Base-by-base conservation (phyloP, 2,113 vertebrate genomes). In the Oncorhynchus kisutch region DNA sequence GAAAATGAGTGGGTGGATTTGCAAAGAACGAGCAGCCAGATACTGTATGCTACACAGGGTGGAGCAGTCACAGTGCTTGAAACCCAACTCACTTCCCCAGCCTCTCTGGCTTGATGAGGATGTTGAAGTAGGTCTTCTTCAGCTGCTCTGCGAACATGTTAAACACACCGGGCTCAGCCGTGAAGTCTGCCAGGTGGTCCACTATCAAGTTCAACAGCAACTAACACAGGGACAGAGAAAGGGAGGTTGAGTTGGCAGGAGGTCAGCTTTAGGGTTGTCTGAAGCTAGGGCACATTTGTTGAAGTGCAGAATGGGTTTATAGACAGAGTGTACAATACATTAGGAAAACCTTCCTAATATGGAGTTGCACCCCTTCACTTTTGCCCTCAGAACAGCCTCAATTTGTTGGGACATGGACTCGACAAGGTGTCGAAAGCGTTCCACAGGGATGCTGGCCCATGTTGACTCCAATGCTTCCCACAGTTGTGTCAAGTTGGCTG, bases 61-160 rank as follows among this genome's bases (percentile, higher is more conserved):
- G 1, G 5, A 29, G 14, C 3, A 66, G 64, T 22, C 4, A 27
- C 22, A 12, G 25, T 45, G 39, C 3, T 11, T 16, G 24, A 29
- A 67, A 67, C 29, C 12, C 12, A 9, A 95, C 95, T 84, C 86
- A 97, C 96, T 95, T 96, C 86, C 94, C 94, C 87, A 97, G 90
- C 14, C 93, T 94, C 82, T 96, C 95, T 0, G 95, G 95, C 72
- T 95, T 97, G 82, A 96, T 96, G 75, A 97, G 94, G 81, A 96
- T 92, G 86, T 96, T 96, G 87, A 94, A 96, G 84, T 96, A 97
- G 0, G 94, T 95, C 82, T 97, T 97, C 89, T 97, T 97, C 83
- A 97, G 82, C 80, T 97, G 95, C 78, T 96, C 95, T 1, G 88
- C 91, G 78, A 96, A 96, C 96, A 97, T 97, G 70, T 91, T 90